Evolutionary conservation across 1,140 invertebrate genomes (phyloP), one percentile per base, ranked within the genome.

Genomic region (Aradophagus sp.): DNA sequence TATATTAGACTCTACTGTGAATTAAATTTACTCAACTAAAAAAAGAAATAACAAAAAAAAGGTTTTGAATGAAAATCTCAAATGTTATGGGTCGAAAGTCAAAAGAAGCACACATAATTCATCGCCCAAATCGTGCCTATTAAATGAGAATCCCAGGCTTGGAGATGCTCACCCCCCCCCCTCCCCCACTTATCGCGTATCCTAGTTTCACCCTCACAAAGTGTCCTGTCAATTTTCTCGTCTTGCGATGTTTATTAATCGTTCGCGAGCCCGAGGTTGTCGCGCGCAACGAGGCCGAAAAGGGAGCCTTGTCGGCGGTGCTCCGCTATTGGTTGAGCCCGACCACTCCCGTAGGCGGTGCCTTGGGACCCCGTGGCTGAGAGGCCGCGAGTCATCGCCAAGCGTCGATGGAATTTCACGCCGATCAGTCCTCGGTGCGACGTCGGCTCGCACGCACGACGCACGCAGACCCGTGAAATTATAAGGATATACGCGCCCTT

Each of bases 301-400:
- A 77, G 56, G 39, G 62, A 74, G 77, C 77, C 80, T 79, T 67
- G 34, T 11, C 11, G 15, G 53, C 20, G 35, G 14, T 19, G 31
- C 16, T 5, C 66, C 20, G 42, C 45, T 45, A 85, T 85, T 85
- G 83, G 83, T 62, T 44, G 61, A 50, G 34, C 4, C 7, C 63
- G 56, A 80, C 82, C 81, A 77, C 83, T 82, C 83, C 82, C 74
- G 72, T 77, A 81, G 82, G 82, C 81, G 83, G 73, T 75, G 61
- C 77, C 71, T 63, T 42, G 38, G 31, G 17, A 52, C 53, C 35
- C 61, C 32, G 69, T 55, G 50, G 50, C 55, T 68, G 32, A 73
- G 71, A 45, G 73, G 19, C 50, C 48, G 61, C 72, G 56, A 74
- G 75, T 70, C 69, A 45, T 35, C 65, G 44, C 47, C 52, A 42